Percentiles rank a stretch among this genome's conserved stretches.
phyloP scores from a whole-genome alignment of 2,113 vertebrate genomes.

The Pteropus alecto region DNA sequence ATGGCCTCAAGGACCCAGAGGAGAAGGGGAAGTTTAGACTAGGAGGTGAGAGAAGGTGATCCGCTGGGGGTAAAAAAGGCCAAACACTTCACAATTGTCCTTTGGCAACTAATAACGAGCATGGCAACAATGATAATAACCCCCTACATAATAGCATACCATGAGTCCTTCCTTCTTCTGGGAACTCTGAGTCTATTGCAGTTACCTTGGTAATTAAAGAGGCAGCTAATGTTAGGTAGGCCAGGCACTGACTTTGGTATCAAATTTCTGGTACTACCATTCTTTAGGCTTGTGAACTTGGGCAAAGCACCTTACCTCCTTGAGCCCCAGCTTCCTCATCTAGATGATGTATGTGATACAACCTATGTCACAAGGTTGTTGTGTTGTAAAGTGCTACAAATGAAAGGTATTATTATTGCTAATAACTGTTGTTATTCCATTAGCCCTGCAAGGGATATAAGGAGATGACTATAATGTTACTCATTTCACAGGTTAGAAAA shows the following conservation, averaged over 20 bases:
- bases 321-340: not conserved
- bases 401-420: not conserved
- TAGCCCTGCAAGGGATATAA: not conserved
- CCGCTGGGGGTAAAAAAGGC: not conserved
- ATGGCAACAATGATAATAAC: not conserved
- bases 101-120: not conserved
- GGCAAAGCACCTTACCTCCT: not conserved
- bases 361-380: not conserved
- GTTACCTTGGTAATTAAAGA: constrained; percentile 28
- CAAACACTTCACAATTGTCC: not conserved
- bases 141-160: not conserved
- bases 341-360: not conserved
- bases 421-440: not conserved
- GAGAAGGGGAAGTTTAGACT: not conserved
- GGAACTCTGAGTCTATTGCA: not conserved
- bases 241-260: not conserved
- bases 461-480: not conserved
- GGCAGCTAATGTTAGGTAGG: not conserved
- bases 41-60: not conserved
- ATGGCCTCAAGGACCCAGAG: not conserved
- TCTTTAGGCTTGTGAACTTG: not conserved
- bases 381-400: not conserved
- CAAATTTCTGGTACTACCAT: not conserved
- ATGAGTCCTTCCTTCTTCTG: not conserved
- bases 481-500: not conserved